Evolutionary conservation across 2,888 invertebrate species (phyloP), one percentile per base, ranked within the genome.

Genomic region (Yponomeuta evonymella): DNA sequence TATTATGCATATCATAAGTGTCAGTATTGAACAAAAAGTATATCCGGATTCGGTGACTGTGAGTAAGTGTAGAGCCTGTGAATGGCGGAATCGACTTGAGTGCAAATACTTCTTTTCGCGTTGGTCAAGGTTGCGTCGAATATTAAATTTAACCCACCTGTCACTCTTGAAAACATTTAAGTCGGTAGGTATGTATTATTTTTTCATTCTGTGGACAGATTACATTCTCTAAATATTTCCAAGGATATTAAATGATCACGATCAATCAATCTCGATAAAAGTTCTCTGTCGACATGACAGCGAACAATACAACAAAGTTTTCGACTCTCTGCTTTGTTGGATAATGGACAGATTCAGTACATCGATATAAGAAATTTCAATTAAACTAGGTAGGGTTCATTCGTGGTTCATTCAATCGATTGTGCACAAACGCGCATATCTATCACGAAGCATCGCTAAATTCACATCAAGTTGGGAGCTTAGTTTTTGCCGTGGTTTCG

Each of bases 1-100:
- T 43, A 43, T 43, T 43, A 0, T 43, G 43, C 43, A 43, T 43
- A 43, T 8, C 1, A 43, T 43, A 8, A 43, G 43, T 8, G 43
- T 43, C 43, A 43, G 43, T 43, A 43, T 43, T 43, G 43, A 9
- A 43, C 43, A 8, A 43, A 43, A 43, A 43, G 43, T 43, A 43
- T 8, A 3, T 43, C 43, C 43, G 43, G 43, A 43, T 43, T 8
- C 43, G 43, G 1, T 43, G 43, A 43, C 6, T 48, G 29, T 69
- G 29, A 82, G 33, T 65, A 65, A 65, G 65, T 65, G 65, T 65
- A 65, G 76, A 79, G 81, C 70, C 78, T 75, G 88, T 87, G 87
- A 90, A 90, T 87, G 86, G 89, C 88, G 85, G 88, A 88, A 87
- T 85, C 83, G 77, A 83, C 23, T 23, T 23, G 23, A 23, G 78